Base-by-base conservation (phyloP, 2,888 invertebrate species). In the Ormia ochracea region DNA sequence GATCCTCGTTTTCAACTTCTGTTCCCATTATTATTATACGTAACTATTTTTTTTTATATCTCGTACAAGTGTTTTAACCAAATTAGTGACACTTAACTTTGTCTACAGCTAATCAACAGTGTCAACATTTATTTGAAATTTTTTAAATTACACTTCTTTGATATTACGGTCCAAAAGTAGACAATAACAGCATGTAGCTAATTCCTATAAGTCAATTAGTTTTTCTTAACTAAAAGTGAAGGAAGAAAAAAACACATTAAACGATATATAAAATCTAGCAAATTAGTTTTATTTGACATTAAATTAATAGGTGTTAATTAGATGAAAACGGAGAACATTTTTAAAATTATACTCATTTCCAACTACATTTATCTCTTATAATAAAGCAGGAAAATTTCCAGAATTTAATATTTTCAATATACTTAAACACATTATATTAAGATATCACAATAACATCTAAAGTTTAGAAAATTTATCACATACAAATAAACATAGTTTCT, bases 181-280 rank as follows among this genome's bases (percentile, higher is more conserved):
- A 52, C 19, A 45, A 50, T 23, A 43, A 69, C 56, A 59, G 48
- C 69, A 45, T 41, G 48, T 23, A 28, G 52, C 38, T 50, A 45
- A 61, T 58, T 66, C 59, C 56, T 81, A 63, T 74, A 82, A 78
- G 73, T 78, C 74, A 75, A 82, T 66, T 78, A 73, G 65, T 73
- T 66, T 72, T 81, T 82, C 80, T 76, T 72, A 79, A 82, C 83
- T 83, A 83, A 82, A 83, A 83, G 73, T 82, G 82, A 77, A 82
- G 73, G 77, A 82, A 83, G 78, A 83, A 82, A 82, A 76, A 81
- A 76, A 61, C 59, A 76, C 69, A 76, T 23, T 63, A 31, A 74
- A 56, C 12, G 52, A 43, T 50, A 50, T 59, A 48, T 14, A 61
- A 36, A 45, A 23, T 63, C 48, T 9, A 41, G 65, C 48, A 31